Evolutionary conservation across 2,797 vertebrate genomes (phyloP), one percentile per base, ranked within the genome.

Genomic region (Protosalanx chinensis): DNA sequence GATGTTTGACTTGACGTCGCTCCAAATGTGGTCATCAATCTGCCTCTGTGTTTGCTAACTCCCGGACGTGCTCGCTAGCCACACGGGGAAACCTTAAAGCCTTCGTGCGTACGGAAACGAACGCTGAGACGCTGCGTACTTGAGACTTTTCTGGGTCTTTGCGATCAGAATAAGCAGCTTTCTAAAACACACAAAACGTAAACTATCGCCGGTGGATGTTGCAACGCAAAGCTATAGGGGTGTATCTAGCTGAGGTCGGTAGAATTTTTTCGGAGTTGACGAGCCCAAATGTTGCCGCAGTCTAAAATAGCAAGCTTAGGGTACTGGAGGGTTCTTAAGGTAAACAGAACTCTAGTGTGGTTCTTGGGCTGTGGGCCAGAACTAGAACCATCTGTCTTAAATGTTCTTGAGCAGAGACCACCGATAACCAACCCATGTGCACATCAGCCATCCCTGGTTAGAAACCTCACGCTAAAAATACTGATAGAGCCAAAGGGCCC

Each of bases 41-140:
- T 32, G 57, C 71, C 75, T 46, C 72, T n/a, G 27, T 75, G 46
- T 78, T 79, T 73, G 67, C 57, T 13, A n/a, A 61, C 20, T 74
- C 51, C 61, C 12, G 58, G 23, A 23, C 10, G 1, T 4, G 7
- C 58, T 13, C 15, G 0, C 20, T 27, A 12, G 4, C 27, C 23
- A 20, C 27, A 27, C 23, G n/a, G 18, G 3, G 3, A 37, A 20
- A 23, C 41, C 4, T 41, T 51, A 53, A 59, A 1, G 20, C 57
- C 20, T 27, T 3, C 8, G 18, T 2, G 2, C 41, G 41, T 46
- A 46, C 13, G 3, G 8, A 46, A 46, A 8, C 41, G 10, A 46
- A 46, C 8, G 13, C 41, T 2, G 8, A 46, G 41, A 46, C 41
- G 13, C 12, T 46, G 13, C 10, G 8, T 46, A 12, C 8, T 46